These are phyloP conservation scores for Anastrepha ludens DNA, from an alignment of 1,140 invertebrate species.

Conservation along the genomic window DNA sequence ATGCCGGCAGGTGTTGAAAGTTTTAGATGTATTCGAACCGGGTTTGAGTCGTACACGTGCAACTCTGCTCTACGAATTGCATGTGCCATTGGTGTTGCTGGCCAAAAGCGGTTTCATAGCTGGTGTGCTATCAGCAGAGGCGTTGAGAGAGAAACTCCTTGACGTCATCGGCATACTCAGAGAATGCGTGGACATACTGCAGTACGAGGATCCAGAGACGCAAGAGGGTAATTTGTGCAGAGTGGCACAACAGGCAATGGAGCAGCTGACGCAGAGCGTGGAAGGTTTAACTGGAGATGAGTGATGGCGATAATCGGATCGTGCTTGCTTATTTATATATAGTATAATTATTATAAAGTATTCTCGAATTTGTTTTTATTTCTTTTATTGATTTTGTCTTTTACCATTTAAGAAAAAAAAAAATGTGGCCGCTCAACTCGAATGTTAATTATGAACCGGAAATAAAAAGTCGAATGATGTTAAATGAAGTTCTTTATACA, in stretches of 20 bases:
- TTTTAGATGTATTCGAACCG: slow-evolving; percentile 84
- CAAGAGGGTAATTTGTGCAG: slow-evolving; percentile 82
- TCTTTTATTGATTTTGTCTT: too few relatives aligned
- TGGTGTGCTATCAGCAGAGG: slow-evolving; percentile 77
- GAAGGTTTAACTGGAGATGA: slow-evolving; percentile 70
- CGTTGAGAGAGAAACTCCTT: slow-evolving; percentile 79
- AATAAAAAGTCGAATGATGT: too few relatives aligned
- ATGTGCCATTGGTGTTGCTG: slow-evolving; percentile 83
- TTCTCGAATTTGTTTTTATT: too few relatives aligned
- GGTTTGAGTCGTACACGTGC: slow-evolving; percentile 85
- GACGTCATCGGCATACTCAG: slow-evolving; percentile 79
- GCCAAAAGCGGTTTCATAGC: slow-evolving; percentile 79
- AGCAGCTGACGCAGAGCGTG: slow-evolving; percentile 80
- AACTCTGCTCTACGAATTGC: slow-evolving; percentile 85
- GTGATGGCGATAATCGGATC: background rate
- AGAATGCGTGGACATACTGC: slow-evolving; percentile 79
- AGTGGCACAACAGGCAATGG: slow-evolving; percentile 78
- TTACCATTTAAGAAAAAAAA: too few relatives aligned
- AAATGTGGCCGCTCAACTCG: too few relatives aligned
- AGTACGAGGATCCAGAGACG: slow-evolving; percentile 80
- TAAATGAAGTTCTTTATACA: too few relatives aligned
- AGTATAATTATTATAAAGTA: too few relatives aligned
- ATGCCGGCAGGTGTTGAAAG: slow-evolving; percentile 80
- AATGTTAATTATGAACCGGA: too few relatives aligned
- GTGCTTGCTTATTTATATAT: too few relatives aligned